Evolutionary conservation across 2,113 vertebrate species (phyloP).

Genomic region (Pseudois nayaur): DNA sequence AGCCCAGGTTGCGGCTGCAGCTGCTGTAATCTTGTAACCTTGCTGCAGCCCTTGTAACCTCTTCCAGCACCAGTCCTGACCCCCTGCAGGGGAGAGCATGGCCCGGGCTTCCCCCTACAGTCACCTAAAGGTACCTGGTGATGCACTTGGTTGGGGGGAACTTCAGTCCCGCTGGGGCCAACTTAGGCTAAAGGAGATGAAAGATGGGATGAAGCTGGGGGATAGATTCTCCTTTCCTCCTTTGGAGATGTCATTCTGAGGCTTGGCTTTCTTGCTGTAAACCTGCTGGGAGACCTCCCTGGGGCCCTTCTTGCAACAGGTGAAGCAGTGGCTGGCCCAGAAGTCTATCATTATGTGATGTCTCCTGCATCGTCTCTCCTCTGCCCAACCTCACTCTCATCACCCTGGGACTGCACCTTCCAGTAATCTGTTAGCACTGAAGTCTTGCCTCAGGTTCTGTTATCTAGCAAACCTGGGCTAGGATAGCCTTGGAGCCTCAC

Average conservation of each 20-base stretch:
- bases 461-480: background rate
- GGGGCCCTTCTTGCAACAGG: background rate
- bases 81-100: background rate
- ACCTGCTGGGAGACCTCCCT: background rate
- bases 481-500: background rate
- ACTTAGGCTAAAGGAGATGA: background rate
- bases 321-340: rapidly evolving
- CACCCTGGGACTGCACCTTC: background rate
- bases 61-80: background rate
- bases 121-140: background rate
- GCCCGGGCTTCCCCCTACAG: rapidly evolving
- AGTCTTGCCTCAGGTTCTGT: background rate
- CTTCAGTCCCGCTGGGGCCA: background rate
- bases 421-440: background rate
- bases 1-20: background rate
- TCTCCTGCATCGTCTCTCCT: background rate
- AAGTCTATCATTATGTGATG: rapidly evolving
- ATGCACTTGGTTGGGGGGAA: background rate
- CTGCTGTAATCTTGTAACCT: too few relatives aligned
- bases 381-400: background rate
- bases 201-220: background rate
- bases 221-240: background rate
- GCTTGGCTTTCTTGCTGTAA: background rate
- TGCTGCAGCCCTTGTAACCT: too few relatives aligned
- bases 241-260: background rate